phyloP scores from a whole-genome alignment of 2,113 vertebrate genomes.

The Sebastes fasciatus region DNA sequence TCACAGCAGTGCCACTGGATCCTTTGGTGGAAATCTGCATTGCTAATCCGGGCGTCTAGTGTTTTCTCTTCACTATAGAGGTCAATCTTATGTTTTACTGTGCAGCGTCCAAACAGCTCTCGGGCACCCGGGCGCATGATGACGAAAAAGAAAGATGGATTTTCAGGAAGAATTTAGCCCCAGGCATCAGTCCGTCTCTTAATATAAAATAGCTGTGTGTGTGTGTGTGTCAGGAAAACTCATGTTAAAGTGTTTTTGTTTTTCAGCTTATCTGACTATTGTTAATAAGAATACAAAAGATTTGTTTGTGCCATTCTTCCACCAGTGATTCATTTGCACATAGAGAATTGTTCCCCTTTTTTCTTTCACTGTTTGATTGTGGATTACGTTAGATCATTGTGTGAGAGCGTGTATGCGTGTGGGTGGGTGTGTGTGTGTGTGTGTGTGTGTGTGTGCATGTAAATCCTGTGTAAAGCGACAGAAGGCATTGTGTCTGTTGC shows the following conservation, averaged over 20 bases:
- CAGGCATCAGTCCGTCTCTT: neutral
- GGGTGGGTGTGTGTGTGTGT: neutral
- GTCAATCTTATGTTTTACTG: constrained; percentile 27
- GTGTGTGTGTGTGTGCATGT: neutral
- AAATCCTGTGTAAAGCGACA: constrained; percentile 19
- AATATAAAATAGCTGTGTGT: neutral
- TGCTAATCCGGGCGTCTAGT: constrained; percentile 38
- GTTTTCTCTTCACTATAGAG: constrained; percentile 28
- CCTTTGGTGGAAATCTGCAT: constrained; percentile 44
- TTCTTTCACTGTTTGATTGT: constrained; percentile 15
- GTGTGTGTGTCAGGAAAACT: too few species aligned
- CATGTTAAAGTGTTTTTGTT: neutral
- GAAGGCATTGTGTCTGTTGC: constrained; percentile 29
- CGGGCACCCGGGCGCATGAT: neutral
- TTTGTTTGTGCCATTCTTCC: neutral
- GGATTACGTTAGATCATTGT: constrained; percentile 13
- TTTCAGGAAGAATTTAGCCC: constrained; percentile 2
- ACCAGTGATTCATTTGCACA: constrained; percentile 6
- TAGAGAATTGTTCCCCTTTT: neutral
- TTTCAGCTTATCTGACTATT: neutral
- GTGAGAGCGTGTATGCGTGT: neutral
- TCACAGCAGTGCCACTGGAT: constrained; percentile 26
- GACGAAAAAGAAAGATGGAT: neutral
- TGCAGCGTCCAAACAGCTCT: constrained; percentile 7
- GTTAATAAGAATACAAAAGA: neutral